These are phyloP conservation scores for Nicator chloris DNA, from an alignment of 2,113 vertebrate genomes.

Conservation along the genomic window DNA sequence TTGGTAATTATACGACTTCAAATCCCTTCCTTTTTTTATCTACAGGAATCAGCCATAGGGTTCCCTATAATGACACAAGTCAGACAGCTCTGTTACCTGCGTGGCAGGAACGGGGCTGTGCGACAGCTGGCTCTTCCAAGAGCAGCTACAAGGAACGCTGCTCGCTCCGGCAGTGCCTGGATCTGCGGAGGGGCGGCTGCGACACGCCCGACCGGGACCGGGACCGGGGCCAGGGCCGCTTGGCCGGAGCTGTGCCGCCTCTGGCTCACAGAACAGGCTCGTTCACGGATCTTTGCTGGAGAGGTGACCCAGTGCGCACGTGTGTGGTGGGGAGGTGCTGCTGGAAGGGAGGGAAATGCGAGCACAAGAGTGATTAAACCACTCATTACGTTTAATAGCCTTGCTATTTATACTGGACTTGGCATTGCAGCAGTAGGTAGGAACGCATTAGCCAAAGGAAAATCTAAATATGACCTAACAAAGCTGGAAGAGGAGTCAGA, in stretches of 20 bases:
- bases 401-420: background rate
- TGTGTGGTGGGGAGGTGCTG: background rate
- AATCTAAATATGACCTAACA: background rate
- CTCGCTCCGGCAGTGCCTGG: rapidly evolving
- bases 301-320: rapidly evolving
- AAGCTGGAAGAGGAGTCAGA: background rate
- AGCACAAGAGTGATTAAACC: background rate
- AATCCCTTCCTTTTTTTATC: background rate
- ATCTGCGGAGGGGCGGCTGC: background rate
- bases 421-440: background rate
- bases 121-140: rapidly evolving
- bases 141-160: rapidly evolving
- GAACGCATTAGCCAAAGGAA: background rate
- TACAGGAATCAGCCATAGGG: background rate
- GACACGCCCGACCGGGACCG: too few relatives aligned
- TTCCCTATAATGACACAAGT: rapidly evolving
- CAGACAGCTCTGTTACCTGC: background rate
- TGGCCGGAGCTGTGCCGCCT: background rate
- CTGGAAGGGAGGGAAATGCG: background rate
- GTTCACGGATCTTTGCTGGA: background rate
- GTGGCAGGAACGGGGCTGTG: background rate
- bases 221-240: too few relatives aligned
- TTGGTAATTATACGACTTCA: background rate
- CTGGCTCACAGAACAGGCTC: background rate
- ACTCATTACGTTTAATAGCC: background rate